Evolutionary conservation across 1,140 invertebrate species (phyloP).

Genomic region (Leptopilina clavipes): DNA sequence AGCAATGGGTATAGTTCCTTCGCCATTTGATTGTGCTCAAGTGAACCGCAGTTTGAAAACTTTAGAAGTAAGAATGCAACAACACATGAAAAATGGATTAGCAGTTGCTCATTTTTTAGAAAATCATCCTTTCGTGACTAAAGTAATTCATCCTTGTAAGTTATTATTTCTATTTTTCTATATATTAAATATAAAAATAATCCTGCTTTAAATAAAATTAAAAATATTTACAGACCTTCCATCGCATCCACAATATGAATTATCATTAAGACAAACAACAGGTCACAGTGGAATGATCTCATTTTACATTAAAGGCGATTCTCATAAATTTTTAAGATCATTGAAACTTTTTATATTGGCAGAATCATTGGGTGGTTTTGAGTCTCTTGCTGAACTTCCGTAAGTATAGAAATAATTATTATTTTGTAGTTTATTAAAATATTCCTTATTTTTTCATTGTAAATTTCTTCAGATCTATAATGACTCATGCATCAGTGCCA

Average conservation of each 20-base stretch:
- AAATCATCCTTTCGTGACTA: conserved; percentile 83
- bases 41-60: conserved; percentile 97
- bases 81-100: conserved; percentile 87
- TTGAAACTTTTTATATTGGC: conserved; percentile 92
- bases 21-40: conserved; percentile 96
- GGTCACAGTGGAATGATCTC: conserved; percentile 96
- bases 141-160: conserved; percentile 89
- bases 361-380: conserved; percentile 96
- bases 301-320: conserved; percentile 90
- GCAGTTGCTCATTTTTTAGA: conserved; percentile 88
- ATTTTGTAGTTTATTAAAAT: neutral
- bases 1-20: conserved; percentile 94
- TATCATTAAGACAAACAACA: conserved; percentile 88
- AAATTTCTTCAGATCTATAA: conserved; percentile 76
- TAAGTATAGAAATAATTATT: conserved; percentile 74
- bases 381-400: conserved; percentile 92
- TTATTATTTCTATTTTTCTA: conserved; percentile 41
- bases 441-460: conserved; percentile 24
- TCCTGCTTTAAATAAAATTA: neutral
- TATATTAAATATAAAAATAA: neutral
- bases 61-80: conserved; percentile 91
- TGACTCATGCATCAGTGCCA: conserved; percentile 90
- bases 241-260: conserved; percentile 93
- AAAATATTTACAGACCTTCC: conserved; percentile 79
- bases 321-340: conserved; percentile 84